Evolutionary conservation across 2,113 vertebrate species (phyloP).

Genomic region (Myanophis thanlyinensis): DNA sequence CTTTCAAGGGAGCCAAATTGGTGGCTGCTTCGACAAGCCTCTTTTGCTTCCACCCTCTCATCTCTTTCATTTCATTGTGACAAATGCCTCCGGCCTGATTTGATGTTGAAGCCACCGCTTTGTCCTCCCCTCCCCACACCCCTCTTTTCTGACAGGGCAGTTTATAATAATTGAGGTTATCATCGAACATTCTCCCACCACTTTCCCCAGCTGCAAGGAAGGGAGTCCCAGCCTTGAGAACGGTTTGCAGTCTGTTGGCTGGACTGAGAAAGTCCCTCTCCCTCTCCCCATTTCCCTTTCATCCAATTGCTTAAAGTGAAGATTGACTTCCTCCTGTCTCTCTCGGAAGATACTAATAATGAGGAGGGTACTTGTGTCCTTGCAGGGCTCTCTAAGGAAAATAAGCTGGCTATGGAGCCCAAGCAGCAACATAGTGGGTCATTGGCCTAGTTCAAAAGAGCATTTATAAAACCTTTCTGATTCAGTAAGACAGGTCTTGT

Average conservation of each 20-base stretch:
- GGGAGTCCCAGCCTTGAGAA: not conserved
- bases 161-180: constrained; percentile 32
- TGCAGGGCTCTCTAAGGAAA: not conserved
- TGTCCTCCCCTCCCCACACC: not conserved
- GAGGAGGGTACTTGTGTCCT: not conserved
- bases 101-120: constrained; percentile 8
- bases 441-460: not conserved
- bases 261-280: not conserved
- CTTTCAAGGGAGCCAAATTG: constrained; percentile 2
- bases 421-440: not conserved
- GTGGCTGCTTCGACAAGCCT: not conserved
- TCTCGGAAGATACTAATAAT: not conserved
- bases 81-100: constrained; percentile 12
- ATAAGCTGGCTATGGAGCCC: not conserved
- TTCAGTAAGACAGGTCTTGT: not conserved
- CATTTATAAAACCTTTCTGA: not conserved
- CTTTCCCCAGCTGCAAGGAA: not conserved
- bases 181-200: not conserved
- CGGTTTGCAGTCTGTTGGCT: not conserved
- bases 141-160: not conserved
- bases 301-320: not conserved
- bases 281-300: not conserved
- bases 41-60: constrained; percentile 3
- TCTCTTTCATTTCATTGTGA: constrained; percentile 33
- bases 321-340: not conserved